Evolutionary conservation across 2,113 vertebrate genomes (phyloP).

Genomic region (Neotoma lepida): DNA sequence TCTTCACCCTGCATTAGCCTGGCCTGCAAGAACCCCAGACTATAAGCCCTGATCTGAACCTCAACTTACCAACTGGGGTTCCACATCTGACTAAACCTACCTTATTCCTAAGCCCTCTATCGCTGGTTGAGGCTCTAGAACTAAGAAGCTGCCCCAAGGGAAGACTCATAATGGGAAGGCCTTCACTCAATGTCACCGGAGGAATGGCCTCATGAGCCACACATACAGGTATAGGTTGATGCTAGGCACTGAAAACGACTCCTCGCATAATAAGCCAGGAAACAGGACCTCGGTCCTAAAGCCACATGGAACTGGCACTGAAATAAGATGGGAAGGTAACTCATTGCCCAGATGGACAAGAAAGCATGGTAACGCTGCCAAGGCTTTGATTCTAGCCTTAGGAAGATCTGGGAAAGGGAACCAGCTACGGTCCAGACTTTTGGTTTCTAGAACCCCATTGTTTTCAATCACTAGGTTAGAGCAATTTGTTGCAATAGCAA

Average conservation of each 20-base stretch:
- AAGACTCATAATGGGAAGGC: neutral
- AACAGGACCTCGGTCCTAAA: neutral
- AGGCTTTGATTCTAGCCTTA: neutral
- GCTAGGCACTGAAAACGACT: neutral
- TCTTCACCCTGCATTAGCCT: neutral
- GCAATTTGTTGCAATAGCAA: slow-evolving; percentile 14
- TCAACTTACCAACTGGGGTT: neutral
- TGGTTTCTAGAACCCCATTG: neutral
- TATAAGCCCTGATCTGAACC: neutral
- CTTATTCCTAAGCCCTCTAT: neutral
- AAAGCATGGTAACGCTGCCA: neutral
- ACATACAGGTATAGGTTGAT: neutral
- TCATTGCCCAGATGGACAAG: neutral
- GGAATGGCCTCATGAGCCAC: neutral
- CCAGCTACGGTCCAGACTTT: neutral
- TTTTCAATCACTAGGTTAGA: neutral
- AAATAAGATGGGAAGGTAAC: neutral
- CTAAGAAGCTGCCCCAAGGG: neutral
- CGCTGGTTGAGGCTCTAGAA: neutral
- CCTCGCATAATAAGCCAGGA: neutral
- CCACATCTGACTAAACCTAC: slow-evolving; percentile 20
- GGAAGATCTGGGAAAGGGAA: neutral
- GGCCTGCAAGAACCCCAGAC: neutral
- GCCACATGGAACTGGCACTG: neutral
- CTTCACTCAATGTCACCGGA: neutral